Conservation (phyloP, 2,113 vertebrate genomes). For the Amblyornis subalaris region DNA sequence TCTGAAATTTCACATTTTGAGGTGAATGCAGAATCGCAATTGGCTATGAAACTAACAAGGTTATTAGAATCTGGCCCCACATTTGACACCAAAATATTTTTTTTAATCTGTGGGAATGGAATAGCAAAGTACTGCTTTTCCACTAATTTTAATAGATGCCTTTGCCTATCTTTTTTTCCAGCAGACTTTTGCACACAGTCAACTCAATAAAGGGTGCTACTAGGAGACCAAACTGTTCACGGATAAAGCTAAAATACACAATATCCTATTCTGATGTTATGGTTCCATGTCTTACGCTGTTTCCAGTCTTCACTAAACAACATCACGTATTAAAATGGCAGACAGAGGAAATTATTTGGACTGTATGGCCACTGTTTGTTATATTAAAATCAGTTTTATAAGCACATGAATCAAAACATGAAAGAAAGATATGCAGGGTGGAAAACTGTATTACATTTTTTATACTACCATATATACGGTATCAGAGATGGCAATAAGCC, state of each 20-base stretch:
- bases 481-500: background rate
- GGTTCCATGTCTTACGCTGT: background rate
- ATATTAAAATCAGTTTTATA: background rate
- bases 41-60: background rate
- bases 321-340: background rate
- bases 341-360: background rate
- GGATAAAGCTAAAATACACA: background rate
- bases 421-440: background rate
- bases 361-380: background rate
- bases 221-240: background rate
- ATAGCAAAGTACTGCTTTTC: background rate
- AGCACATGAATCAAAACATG: background rate
- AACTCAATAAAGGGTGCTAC: background rate
- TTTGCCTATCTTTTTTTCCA: background rate
- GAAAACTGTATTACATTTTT: background rate
- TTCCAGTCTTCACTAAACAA: background rate
- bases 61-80: background rate
- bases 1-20: background rate
- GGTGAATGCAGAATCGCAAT: background rate
- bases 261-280: background rate
- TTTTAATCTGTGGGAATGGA: background rate
- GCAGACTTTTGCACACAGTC: background rate
- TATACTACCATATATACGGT: background rate
- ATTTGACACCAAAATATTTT: fast-evolving
- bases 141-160: background rate